phyloP scores from a whole-genome alignment of 2,113 vertebrate genomes.

The Hymenochirus boettgeri region DNA sequence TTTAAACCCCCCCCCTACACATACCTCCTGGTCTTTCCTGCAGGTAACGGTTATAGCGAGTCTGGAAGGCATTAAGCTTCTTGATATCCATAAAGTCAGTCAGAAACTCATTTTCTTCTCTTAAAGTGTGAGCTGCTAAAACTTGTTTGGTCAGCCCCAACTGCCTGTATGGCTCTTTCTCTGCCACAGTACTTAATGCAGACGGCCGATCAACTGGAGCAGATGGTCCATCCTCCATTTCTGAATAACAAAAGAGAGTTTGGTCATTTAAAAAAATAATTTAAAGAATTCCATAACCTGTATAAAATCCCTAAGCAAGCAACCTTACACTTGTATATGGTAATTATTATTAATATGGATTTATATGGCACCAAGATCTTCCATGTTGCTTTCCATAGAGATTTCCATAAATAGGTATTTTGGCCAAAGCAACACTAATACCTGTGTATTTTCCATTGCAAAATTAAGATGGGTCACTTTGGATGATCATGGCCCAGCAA shows the following conservation, averaged over 20 bases:
- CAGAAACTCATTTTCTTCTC: conserved; percentile 88
- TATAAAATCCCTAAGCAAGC: too few species aligned
- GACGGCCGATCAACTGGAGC: conserved; percentile 58
- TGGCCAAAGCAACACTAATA: too few species aligned
- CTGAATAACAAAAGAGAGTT: neutral
- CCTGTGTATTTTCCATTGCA: too few species aligned
- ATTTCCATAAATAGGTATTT: too few species aligned
- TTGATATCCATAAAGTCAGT: conserved; percentile 73
- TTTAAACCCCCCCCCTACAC: neutral
- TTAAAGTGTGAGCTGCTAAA: conserved; percentile 88
- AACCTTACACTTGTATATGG: too few species aligned
- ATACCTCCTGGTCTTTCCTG: conserved; percentile 64
- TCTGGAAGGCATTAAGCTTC: conserved; percentile 64
- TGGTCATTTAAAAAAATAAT: too few species aligned
- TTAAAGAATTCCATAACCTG: too few species aligned
- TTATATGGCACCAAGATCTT: too few species aligned
- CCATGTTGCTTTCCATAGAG: too few species aligned
- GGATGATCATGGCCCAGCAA: too few species aligned
- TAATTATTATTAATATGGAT: too few species aligned
- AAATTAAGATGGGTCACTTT: too few species aligned
- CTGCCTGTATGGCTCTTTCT: conserved; percentile 78
- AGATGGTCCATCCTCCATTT: conserved; percentile 67
- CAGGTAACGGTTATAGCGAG: conserved; percentile 70
- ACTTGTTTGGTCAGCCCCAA: conserved; percentile 89
- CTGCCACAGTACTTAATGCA: conserved; percentile 52